Percentiles rank a stretch among this genome's conserved stretches.
Conservation (phyloP, 2,797 vertebrate genomes). For the Dromococcyx pavoninus region DNA sequence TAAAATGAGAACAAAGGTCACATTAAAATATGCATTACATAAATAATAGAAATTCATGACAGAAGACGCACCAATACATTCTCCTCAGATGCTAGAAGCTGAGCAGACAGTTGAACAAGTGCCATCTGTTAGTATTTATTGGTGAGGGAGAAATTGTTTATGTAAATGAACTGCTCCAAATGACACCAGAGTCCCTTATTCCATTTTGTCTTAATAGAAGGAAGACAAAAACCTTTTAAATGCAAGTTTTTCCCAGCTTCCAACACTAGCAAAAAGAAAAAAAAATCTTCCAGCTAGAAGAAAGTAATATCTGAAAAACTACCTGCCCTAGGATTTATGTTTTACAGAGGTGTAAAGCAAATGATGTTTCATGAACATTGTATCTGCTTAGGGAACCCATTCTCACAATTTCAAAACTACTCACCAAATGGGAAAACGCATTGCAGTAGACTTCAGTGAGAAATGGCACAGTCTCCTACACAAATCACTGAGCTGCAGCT, state of each 20-base stretch:
- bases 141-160: not conserved
- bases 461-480: accelerated
- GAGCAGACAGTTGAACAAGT: not conserved
- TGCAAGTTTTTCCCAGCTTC: not conserved
- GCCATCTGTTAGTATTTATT: not conserved
- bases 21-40: not conserved
- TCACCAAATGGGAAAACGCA: not conserved
- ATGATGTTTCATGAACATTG: not conserved
- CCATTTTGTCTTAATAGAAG: not conserved
- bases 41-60: not conserved
- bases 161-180: not conserved
- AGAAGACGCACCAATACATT: not conserved
- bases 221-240: not conserved
- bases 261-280: not conserved
- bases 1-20: not conserved
- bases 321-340: not conserved
- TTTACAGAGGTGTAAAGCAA: not conserved
- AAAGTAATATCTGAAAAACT: not conserved
- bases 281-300: not conserved
- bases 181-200: not conserved
- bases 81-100: not conserved
- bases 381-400: not conserved
- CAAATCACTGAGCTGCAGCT: not conserved
- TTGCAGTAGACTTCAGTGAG: not conserved
- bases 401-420: not conserved